Evolutionary conservation across 2,113 vertebrate species (phyloP), one percentile per base, ranked within the genome.

Genomic region (Ceyx melanurus): DNA sequence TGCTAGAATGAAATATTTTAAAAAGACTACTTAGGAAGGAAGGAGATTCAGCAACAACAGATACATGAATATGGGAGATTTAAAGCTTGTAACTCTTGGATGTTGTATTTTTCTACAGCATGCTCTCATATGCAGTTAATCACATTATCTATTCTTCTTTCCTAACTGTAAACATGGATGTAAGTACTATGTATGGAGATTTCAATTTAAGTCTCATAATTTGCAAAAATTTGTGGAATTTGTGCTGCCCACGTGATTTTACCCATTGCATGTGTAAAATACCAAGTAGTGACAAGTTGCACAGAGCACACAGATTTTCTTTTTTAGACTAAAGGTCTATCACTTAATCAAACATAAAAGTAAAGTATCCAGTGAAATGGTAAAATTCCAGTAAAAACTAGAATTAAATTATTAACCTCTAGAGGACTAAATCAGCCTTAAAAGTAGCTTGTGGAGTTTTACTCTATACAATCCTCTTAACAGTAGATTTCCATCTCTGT

Each of bases 11-110:
- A 86, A 94, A 70, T 91, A 31, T 90, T 94, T 95, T 60, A 0
- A 54, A 75, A 85, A 93, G 60, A 31, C 60, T n/a, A 82, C 48
- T 91, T 91, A 50, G 43, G 60, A 91, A 65, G 78, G 95, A 93
- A 65, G 78, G 95, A 93, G 91, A 96, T 48, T 90, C 35, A 90
- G 40, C 50, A 43, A 23, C 10, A 48, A 82, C 22, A 93, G 67
- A 93, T 88, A 57, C 31, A 60, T 0, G 3, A 90, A 76, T 82
- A 6, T 57, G 33, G 29, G 54, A 35, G 31, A 61, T 70, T 42
- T 51, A 80, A 86, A 78, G 31, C 58, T 95, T 82, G 40, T 60
- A 65, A 85, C 65, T 66, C 37, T 53, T 83, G 81, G 29, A 70
- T 62, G 74, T 37, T 37, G 29, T 57, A 26, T 6, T 71, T 74